Base-by-base conservation (phyloP, 30 jellyfish, hydroid and myxozoan species). In the Pelagia noctiluca region DNA sequence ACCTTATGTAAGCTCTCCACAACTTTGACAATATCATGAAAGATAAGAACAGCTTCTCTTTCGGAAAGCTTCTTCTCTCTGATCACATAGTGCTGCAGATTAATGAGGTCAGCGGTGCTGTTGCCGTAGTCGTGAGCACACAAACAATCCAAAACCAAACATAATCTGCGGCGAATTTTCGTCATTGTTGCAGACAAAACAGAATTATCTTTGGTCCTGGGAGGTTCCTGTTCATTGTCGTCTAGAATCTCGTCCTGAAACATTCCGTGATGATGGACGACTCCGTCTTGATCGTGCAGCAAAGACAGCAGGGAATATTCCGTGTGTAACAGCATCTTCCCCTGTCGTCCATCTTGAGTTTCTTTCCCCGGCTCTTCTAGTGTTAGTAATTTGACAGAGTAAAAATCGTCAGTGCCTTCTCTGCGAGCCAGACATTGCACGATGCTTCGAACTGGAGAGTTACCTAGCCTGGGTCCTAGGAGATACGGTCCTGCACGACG, bases 401-500 rank as follows among this genome's bases (percentile, higher is more conserved):
- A 94, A 79, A 94, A 94, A 11, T 94, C 95, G 60, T 89, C 89
- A 11, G 99, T 83, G 50, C 92, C 97, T 83, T 88, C 95, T 53
- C 80, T 88, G 4, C 99, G 89, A 16, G 97, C 99, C 50, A 94
- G 81, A 63, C 99, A 94, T 47, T 94, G 97, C 31, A 82, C 95
- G 30, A 94, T 94, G 47, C 99, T 87, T 33, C 90, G 82, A 21
- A 89, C 97, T 60, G 97, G 97, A 75, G 97, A 89, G 82, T 77
- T 88, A 8, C 97, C 99, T 42, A 94, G 94, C 12, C 96, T 23
- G 25, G 99, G 99, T 38, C 99, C 99, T 22, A 94, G 80, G 76
- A 94, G 68, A 48, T 70, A 94, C 0, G 99, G 99, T 4, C 99
- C 99, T 22, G 99, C 99, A 26, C 95, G 93, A 46, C 85, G 83